phyloP scores from a whole-genome alignment of 2,797 vertebrate genomes.

The Salarias fasciatus region DNA sequence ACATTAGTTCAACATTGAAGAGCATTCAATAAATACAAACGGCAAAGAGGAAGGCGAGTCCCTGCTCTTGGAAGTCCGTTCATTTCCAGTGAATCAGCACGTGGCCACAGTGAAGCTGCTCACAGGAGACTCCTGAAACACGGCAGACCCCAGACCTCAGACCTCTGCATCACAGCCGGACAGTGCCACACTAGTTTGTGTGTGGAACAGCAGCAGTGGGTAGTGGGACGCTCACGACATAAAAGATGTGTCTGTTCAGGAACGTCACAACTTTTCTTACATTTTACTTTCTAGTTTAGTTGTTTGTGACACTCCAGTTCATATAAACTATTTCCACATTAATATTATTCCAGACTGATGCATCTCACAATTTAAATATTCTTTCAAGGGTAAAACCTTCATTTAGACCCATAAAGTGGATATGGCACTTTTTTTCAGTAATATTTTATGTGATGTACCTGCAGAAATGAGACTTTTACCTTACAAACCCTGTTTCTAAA shows the following conservation, averaged over 20 bases:
- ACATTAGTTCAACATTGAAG: slow-evolving; percentile 31
- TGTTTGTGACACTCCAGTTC: background rate
- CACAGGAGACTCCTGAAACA: background rate
- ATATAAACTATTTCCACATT: background rate
- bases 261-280: too few relatives aligned
- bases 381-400: too few relatives aligned
- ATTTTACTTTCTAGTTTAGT: background rate
- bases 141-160: background rate
- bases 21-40: slow-evolving; percentile 36
- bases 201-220: slow-evolving; percentile 11
- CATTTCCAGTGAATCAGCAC: slow-evolving; percentile 11
- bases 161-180: slow-evolving; percentile 2
- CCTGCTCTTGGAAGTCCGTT: slow-evolving; percentile 12
- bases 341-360: background rate
- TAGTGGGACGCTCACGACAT: slow-evolving; percentile 8
- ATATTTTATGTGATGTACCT: too few relatives aligned
- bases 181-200: background rate
- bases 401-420: background rate
- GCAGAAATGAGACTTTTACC: too few relatives aligned
- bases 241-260: slow-evolving; percentile 1
- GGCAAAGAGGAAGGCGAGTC: slow-evolving; percentile 19
- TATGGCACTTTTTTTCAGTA: too few relatives aligned
- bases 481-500: too few relatives aligned
- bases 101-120: slow-evolving; percentile 1
- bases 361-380: too few relatives aligned